Evolutionary conservation across 2,888 invertebrate genomes (phyloP).

Genomic region (Stenichneumon culpator): DNA sequence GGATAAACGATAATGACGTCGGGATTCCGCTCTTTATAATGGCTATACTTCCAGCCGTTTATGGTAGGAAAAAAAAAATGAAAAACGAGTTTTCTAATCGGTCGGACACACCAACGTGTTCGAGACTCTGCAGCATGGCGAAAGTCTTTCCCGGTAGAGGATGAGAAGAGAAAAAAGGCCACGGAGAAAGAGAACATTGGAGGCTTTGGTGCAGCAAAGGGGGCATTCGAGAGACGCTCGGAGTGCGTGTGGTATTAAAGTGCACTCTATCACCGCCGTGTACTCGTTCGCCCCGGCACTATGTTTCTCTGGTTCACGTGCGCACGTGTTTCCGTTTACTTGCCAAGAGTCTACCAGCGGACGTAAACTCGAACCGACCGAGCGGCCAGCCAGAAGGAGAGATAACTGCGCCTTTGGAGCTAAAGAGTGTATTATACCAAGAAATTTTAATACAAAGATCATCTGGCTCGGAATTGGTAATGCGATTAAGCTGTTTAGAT

Average conservation of each 20-base stretch:
- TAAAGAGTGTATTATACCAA: not conserved
- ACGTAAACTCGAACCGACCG: constrained; percentile 42
- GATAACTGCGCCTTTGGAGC: constrained; percentile 49
- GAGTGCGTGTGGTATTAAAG: not conserved
- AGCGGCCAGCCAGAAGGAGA: not conserved
- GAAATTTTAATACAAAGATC: constrained; percentile 30
- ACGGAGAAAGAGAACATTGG: constrained; percentile 65
- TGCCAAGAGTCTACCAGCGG: constrained; percentile 43
- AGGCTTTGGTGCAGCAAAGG: not conserved
- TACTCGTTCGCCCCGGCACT: not conserved
- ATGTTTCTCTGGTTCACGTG: constrained; percentile 22
- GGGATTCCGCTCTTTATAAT: not conserved
- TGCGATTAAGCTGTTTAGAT: constrained; percentile 11
- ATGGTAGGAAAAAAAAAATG: constrained; percentile 40
- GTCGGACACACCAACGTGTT: constrained; percentile 32
- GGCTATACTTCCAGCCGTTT: constrained; percentile 45
- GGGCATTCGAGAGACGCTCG: not conserved
- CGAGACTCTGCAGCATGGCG: constrained; percentile 52
- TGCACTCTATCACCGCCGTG: constrained; percentile 15
- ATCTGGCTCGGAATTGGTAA: constrained; percentile 18
- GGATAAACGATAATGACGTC: constrained; percentile 22
- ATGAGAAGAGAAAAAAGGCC: constrained; percentile 26
- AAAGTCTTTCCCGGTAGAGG: constrained; percentile 70
- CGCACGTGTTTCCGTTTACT: constrained; percentile 60
- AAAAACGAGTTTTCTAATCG: constrained; percentile 72